Percentiles rank a stretch among this genome's conserved stretches.
phyloP scores from a whole-genome alignment of 2,113 vertebrate genomes.

The Bubo scandiacus region DNA sequence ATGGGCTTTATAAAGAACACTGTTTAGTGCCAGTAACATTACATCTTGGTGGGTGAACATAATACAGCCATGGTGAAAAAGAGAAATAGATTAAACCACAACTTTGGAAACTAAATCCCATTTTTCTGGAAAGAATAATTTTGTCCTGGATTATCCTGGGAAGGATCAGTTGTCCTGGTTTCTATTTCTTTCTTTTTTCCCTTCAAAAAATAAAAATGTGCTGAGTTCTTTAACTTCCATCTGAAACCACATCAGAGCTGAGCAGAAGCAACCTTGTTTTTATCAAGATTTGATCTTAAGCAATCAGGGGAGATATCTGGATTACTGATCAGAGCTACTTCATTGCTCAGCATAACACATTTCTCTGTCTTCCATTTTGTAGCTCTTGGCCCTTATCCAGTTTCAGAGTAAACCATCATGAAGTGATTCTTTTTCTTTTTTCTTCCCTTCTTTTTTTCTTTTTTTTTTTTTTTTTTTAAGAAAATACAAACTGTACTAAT shows the following conservation, averaged over 20 bases:
- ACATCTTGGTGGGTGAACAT: background rate
- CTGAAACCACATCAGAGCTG: slow-evolving; percentile 49
- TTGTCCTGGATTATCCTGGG: background rate
- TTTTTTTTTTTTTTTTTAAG: background rate
- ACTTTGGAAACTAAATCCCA: background rate
- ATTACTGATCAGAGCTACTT: slow-evolving; percentile 40
- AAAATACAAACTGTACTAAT: background rate
- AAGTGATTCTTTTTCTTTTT: background rate
- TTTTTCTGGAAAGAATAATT: slow-evolving; percentile 12
- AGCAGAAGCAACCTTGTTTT: slow-evolving; percentile 19
- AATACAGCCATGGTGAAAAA: background rate
- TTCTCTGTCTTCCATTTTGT: slow-evolving; percentile 29
- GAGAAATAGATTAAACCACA: background rate
- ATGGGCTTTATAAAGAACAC: background rate
- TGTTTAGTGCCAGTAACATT: background rate
- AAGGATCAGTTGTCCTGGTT: background rate
- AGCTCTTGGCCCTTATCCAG: background rate
- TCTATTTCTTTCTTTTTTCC: background rate
- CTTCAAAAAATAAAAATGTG: background rate
- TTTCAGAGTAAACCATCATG: background rate
- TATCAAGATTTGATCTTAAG: slow-evolving; percentile 36
- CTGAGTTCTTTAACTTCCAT: slow-evolving; percentile 12
- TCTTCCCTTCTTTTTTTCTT: accelerated
- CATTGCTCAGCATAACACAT: background rate
- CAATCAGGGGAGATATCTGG: slow-evolving; percentile 11